These are phyloP conservation scores for Polypedilum vanderplanki DNA, from an alignment of 1,140 invertebrate species.

Conservation along the genomic window DNA sequence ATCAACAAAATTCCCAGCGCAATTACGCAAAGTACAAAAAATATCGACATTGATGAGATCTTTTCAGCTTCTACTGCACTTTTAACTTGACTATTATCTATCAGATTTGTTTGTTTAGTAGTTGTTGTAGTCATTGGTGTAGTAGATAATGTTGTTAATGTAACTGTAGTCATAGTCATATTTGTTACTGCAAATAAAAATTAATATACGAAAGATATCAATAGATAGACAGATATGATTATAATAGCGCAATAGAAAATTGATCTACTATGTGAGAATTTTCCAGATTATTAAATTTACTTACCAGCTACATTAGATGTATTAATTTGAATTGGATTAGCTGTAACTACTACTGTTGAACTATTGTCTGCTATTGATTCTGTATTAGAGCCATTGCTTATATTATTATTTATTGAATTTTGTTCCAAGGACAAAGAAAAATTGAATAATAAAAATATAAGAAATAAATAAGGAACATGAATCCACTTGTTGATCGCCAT, in stretches of 20 bases:
- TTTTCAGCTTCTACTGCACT: conserved; percentile 90
- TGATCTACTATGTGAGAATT: background rate
- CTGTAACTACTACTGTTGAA: background rate
- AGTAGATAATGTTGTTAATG: background rate
- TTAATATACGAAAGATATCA: too few relatives aligned
- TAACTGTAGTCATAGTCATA: background rate
- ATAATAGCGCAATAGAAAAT: background rate
- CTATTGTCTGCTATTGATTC: background rate
- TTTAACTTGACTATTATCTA: conserved; percentile 50
- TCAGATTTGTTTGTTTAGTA: background rate
- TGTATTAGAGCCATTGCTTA: background rate
- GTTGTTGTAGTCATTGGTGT: background rate
- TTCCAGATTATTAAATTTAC: background rate
- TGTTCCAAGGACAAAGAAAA: background rate
- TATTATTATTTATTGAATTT: background rate
- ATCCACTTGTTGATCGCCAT: background rate
- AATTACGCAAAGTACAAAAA: conserved; percentile 89
- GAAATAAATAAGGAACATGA: background rate
- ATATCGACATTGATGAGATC: conserved; percentile 92
- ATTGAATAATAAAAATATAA: background rate
- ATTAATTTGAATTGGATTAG: background rate
- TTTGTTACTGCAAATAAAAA: background rate
- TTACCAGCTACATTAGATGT: background rate
- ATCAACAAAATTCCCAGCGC: conserved; percentile 89
- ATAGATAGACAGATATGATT: background rate